Evolutionary conservation across 2,113 vertebrate genomes (phyloP), one percentile per base, ranked within the genome.

Genomic region (Entomyzon cyanotis): DNA sequence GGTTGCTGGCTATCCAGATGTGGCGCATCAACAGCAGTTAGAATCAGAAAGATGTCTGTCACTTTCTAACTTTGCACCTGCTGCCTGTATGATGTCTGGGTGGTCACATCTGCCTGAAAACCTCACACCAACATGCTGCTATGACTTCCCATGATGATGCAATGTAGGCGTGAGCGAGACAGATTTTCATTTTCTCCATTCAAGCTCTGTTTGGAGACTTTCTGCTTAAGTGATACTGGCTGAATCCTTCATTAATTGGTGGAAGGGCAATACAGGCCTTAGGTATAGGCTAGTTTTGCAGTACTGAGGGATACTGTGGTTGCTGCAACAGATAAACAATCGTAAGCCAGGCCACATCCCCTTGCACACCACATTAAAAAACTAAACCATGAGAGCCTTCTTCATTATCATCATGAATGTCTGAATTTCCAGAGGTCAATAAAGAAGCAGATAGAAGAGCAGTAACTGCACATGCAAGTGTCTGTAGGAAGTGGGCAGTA

Each of bases 401-500:
- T 12, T 59, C 1, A 46, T 63, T 35, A 35, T 58, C 20, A 25
- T 42, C 9, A 49, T 42, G 7, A 16, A 37, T 24, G 10, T 77
- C 31, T 81, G 23, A 18, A 46, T 16, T 63, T 84, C 42, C 18
- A 86, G 37, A 65, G 17, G 33, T 53, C 35, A 79, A 30, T 35
- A 53, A 41, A 64, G 25, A 37, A 84, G 69, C 28, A 92, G 15
- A 10, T 8, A 62, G 69, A 89, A 79, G 11, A 50, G 9, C 19
- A 81, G 23, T 25, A 37, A 12, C 5, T 37, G 11, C 12, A 14
- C 0, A 1, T 73, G 25, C 25, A 13, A 1, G 0, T 53, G 15
- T n/a, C 28, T 18, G 16, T 16, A 16, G 19, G 13, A 78, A 70
- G 11, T 7, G 19, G 8, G 6, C 24, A 58, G 31, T 37, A 50